Conservation (phyloP, 2,888 invertebrate species). For the Stenolophus ochropezus region DNA sequence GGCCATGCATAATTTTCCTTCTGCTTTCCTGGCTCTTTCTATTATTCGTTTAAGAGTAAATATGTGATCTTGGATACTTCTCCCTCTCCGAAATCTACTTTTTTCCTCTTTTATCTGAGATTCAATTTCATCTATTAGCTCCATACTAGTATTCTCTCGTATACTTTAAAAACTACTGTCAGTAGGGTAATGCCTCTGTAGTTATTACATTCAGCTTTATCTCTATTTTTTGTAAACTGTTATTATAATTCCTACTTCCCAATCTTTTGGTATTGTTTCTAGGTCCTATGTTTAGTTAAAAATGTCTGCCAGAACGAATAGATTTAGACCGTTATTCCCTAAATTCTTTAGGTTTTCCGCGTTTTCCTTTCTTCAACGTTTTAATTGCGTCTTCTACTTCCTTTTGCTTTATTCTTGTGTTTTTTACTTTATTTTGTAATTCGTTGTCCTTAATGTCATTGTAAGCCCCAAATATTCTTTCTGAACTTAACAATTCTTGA, state of each 20-base stretch:
- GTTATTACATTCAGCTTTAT: not conserved
- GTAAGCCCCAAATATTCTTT: too few relatives aligned
- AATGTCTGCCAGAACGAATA: not conserved
- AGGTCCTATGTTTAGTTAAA: not conserved
- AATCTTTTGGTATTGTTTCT: not conserved
- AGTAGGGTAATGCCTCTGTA: not conserved
- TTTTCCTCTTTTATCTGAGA: not conserved
- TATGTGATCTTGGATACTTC: too few relatives aligned
- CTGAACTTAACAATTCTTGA: not conserved
- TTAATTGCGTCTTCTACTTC: not conserved
- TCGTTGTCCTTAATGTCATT: not conserved
- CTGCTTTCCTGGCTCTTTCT: not conserved
- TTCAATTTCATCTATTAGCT: not conserved
- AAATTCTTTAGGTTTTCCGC: not conserved
- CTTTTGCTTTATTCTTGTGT: not conserved
- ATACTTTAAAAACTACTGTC: not conserved
- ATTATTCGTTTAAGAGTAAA: not conserved
- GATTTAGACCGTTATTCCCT: not conserved
- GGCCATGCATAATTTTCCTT: not conserved
- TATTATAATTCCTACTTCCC: constrained; percentile 1
- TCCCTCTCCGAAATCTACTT: too few relatives aligned
- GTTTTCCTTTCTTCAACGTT: not conserved
- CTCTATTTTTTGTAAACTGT: not conserved
- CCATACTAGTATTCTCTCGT: not conserved
- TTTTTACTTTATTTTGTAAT: not conserved